A percentile compares a stretch with the other conserved stretches of the same genome.
Evolutionary conservation across 2,888 invertebrate genomes (phyloP).

Genomic region (Halictus ligatus): DNA sequence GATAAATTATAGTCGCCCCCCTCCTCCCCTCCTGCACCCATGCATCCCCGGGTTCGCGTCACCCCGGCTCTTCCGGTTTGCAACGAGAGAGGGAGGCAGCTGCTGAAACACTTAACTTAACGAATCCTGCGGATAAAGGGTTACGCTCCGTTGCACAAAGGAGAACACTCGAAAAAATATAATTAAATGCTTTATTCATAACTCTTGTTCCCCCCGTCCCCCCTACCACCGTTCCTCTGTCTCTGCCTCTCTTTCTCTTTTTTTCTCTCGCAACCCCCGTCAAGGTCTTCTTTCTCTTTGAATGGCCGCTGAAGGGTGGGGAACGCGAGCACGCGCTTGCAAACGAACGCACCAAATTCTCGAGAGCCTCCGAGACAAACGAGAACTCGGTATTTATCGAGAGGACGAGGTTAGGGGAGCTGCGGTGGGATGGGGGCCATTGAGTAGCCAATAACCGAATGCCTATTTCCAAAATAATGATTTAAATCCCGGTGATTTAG

Average conservation of each 20-base stretch:
- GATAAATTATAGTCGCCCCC: constrained; percentile 51
- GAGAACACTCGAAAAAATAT: constrained; percentile 63
- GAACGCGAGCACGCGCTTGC: background rate
- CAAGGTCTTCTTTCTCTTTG: constrained; percentile 3
- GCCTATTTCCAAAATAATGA: background rate
- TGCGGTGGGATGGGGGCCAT: too few species aligned
- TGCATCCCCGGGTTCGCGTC: background rate
- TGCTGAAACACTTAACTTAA: constrained; percentile 63
- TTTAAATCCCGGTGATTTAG: background rate
- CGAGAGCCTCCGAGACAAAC: background rate
- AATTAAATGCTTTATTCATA: constrained; percentile 69
- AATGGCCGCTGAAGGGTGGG: background rate
- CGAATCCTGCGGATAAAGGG: constrained; percentile 63
- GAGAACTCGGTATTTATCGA: background rate
- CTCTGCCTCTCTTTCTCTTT: background rate
- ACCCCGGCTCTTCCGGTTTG: background rate
- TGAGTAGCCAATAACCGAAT: background rate
- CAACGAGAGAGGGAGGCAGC: constrained; percentile 14
- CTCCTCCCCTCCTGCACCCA: too few species aligned
- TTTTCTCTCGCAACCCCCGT: background rate
- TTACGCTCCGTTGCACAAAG: constrained; percentile 56
- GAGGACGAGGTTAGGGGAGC: background rate
- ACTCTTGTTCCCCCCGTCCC: constrained; percentile 26
- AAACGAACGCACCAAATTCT: background rate
- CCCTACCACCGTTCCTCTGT: background rate